These are phyloP conservation scores for Phenganax marumi DNA, from an alignment of 92 coral and sea anemone genomes.

Conservation along the genomic window DNA sequence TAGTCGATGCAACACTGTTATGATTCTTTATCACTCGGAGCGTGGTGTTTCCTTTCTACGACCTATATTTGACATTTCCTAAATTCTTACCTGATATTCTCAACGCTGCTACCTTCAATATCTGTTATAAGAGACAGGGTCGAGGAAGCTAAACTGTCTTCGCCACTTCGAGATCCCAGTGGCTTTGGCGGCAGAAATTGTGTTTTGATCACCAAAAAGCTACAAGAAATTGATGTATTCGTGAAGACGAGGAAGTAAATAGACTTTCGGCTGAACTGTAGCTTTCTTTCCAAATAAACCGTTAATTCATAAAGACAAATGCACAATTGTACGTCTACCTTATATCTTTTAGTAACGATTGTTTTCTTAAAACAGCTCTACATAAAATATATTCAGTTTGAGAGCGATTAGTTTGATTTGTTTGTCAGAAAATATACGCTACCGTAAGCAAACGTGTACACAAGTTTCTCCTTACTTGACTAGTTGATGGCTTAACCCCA, in stretches of 20 bases:
- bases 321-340: constrained; percentile 51
- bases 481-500: constrained; percentile 75
- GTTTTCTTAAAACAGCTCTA: constrained; percentile 90
- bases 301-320: neutral
- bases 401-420: neutral
- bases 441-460: too few relatives aligned
- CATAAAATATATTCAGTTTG: neutral
- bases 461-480: constrained; percentile 54
- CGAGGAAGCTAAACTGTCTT: constrained; percentile 79
- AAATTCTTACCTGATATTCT: constrained; percentile 26
- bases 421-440: neutral
- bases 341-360: constrained; percentile 86
- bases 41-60: neutral
- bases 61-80: constrained; percentile 16
- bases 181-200: constrained; percentile 70
- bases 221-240: neutral
- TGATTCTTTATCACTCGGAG: too few relatives aligned
- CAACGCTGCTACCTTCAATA: neutral
- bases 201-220: constrained; percentile 76
- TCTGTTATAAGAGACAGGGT: constrained; percentile 43
- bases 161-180: constrained; percentile 73
- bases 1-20: too few relatives aligned
- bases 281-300: neutral
- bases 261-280: neutral
- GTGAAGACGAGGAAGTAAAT: neutral